Percentiles rank a stretch among this genome's conserved stretches.
Evolutionary conservation across 1,140 invertebrate genomes (phyloP).

Genomic region (Drosophila insularis): DNA sequence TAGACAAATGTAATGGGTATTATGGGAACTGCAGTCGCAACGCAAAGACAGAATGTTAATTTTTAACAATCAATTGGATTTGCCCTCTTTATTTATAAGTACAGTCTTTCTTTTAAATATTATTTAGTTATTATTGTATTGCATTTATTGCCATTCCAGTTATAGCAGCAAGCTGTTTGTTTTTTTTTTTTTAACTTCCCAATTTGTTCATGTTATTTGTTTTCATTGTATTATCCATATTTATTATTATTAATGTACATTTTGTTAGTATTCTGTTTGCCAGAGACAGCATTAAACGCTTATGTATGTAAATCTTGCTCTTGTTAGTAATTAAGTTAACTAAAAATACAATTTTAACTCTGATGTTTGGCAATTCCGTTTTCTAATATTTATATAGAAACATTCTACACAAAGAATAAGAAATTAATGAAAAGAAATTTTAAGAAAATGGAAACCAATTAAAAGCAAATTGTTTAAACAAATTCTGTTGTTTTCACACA

Average conservation of each 20-base stretch:
- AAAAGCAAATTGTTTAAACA: constrained; percentile 32
- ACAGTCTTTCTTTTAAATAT: constrained; percentile 3
- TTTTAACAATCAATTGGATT: constrained; percentile 44
- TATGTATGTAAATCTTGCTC: constrained; percentile 75
- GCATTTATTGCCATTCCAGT: constrained; percentile 61
- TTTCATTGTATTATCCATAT: constrained; percentile 44
- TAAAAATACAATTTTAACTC: constrained; percentile 33
- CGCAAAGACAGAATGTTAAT: constrained; percentile 54
- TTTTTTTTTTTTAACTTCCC: constrained; percentile 53
- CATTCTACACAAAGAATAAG: background rate
- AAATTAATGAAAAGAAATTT: constrained; percentile 11
- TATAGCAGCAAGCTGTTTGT: constrained; percentile 22
- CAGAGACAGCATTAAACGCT: constrained; percentile 77
- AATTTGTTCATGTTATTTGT: constrained; percentile 45
- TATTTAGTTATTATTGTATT: constrained; percentile 24
- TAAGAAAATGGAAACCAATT: background rate
- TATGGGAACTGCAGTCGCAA: constrained; percentile 75
- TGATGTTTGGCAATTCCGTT: constrained; percentile 28
- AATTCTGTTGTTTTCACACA: constrained; percentile 6
- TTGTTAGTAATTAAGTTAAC: constrained; percentile 74
- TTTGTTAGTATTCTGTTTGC: constrained; percentile 35
- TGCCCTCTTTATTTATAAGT: constrained; percentile 41
- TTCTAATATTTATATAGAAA: background rate
- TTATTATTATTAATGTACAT: constrained; percentile 38
- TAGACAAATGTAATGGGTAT: constrained; percentile 57